Conservation (phyloP, 2,113 vertebrate genomes). For the Limanda limanda region DNA sequence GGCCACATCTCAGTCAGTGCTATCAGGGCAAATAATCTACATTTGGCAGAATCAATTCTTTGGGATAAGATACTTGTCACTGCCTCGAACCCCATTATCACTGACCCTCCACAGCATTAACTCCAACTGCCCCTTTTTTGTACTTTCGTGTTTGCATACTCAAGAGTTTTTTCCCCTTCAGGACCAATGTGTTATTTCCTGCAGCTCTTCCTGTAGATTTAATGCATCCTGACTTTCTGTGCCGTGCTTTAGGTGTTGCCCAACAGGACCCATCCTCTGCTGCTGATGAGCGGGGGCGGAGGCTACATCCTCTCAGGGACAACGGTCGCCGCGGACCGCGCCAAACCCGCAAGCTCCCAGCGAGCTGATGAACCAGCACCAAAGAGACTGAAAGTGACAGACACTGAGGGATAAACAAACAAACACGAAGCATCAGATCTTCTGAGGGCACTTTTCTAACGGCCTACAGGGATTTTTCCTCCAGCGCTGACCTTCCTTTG, state of each 20-base stretch:
- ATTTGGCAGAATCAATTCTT: not conserved
- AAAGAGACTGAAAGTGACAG: slow-evolving; percentile 88
- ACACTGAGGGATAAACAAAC: slow-evolving; percentile 74
- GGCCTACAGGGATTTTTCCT: slow-evolving; percentile 2
- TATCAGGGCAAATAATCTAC: not conserved
- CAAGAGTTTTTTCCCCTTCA: not conserved
- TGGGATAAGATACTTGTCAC: not conserved
- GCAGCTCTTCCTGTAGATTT: slow-evolving; percentile 2
- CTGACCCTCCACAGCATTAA: not conserved
- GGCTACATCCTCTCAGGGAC: slow-evolving; percentile 94
- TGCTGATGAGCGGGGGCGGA: slow-evolving; percentile 94
- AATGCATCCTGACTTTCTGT: slow-evolving; percentile 40
- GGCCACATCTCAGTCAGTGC: not conserved
- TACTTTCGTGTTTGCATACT: slow-evolving; percentile 18
- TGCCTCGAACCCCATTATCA: not conserved
- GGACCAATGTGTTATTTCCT: slow-evolving; percentile 12
- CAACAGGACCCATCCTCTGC: slow-evolving; percentile 93
- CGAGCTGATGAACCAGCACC: slow-evolving; percentile 85
- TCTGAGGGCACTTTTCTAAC: slow-evolving; percentile 27
- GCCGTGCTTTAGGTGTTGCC: slow-evolving; percentile 86
- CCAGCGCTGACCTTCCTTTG: slow-evolving; percentile 4
- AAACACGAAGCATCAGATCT: not conserved
- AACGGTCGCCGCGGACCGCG: slow-evolving; percentile 82
- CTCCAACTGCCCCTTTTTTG: not conserved
- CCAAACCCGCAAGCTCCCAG: slow-evolving; percentile 64